Base-by-base conservation (phyloP, 37 sponge, comb jelly and placozoan species). In the Beroe ovata region DNA sequence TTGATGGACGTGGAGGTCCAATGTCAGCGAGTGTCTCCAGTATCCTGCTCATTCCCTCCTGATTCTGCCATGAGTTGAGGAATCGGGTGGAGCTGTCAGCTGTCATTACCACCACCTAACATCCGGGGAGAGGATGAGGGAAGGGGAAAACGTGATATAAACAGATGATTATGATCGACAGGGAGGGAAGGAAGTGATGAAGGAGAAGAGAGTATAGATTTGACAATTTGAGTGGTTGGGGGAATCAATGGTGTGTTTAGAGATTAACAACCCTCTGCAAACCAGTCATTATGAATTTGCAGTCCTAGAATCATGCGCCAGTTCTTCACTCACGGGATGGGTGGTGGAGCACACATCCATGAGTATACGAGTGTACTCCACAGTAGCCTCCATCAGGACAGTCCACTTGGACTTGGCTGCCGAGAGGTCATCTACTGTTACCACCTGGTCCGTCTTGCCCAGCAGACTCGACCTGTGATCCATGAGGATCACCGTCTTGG, bases 391-490 rank as follows among this genome's bases (percentile, higher is more conserved):
- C 84, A 77, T 77, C 1, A 42, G 26, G 8, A 77, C 42, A 0
- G 84, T 77, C 84, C 84, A 77, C 84, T 77, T 77, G n/a, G 84
- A 77, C 54, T 77, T 39, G 84, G 26, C 54, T 21, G 84, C 84
- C 0, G 84, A 42, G n/a, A 77, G 54, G 16, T 77, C 84, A 4
- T 77, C 84, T 25, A 77, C 33, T 23, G 54, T 20, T 6, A 77
- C 54, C 19, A 35, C 33, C 84, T 77, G 84, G 47, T 77, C 84
- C 8, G 84, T 77, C 26, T 39, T 77, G n/a, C 36, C 84, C 33
- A 42, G 54, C 8, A 77, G 42, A 18, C 22, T 54, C 38, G 39
- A 42, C 41, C 84, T 42, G 84, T 77, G 84, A 77, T 77, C 84
- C 47, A 77, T 33, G 54, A 77, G 84, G 8, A 77, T 77, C 84